phyloP scores from a whole-genome alignment of 2,888 invertebrate genomes.

The Ochropacha duplaris region DNA sequence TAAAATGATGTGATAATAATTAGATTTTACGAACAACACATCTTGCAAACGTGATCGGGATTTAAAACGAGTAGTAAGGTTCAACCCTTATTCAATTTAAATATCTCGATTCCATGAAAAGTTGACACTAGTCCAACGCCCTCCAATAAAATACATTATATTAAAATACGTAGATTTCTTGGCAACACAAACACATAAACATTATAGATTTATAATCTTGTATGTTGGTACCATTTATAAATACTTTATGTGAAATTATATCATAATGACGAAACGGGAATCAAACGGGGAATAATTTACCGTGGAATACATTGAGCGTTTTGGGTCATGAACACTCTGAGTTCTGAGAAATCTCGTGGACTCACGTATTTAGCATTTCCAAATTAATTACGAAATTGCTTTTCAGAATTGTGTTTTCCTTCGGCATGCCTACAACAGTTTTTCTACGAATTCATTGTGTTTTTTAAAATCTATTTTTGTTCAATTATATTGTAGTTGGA shows the following conservation, averaged over 20 bases:
- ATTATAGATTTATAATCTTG: neutral
- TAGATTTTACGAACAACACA: no score
- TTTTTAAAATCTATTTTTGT: no score
- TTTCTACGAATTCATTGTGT: neutral
- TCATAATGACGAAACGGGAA: neutral
- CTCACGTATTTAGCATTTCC: neutral
- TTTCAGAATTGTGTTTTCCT: neutral
- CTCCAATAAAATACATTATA: neutral
- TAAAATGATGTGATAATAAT: no score
- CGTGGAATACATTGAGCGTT: neutral
- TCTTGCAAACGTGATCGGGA: neutral
- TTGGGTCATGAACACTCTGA: neutral
- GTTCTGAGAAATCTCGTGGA: neutral
- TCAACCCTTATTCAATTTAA: neutral
- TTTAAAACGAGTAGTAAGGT: neutral
- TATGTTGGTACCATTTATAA: neutral
- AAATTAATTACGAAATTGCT: neutral
- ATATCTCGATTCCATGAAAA: neutral
- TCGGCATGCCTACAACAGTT: neutral
- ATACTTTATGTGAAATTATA: neutral
- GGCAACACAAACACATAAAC: neutral
- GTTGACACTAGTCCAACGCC: neutral
- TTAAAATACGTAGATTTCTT: neutral
- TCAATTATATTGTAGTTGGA: no score
- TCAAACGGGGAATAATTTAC: neutral